Evolutionary conservation across 2,888 invertebrate species (phyloP), one percentile per base, ranked within the genome.

Genomic region (Blera fallax): DNA sequence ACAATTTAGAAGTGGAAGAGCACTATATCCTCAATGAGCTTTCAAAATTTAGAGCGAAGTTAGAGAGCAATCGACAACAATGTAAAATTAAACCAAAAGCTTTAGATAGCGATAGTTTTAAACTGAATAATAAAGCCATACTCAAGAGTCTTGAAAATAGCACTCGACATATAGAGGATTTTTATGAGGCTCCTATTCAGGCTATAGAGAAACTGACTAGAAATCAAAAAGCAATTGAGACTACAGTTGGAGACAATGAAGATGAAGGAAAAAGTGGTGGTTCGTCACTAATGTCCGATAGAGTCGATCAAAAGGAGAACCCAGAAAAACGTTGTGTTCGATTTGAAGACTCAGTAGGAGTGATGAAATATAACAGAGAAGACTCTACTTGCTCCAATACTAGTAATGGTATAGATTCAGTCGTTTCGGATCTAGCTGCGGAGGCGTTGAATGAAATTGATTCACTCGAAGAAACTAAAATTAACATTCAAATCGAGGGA

Each of bases 11-110:
- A 8, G 90, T 92, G 14, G 92, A 92, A 56, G 88, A 91, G 32
- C 91, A 90, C 24, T 91, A 89, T 29, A 90, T 92, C 3, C 88
- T 89, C n/a, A 89, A 91, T 87, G 90, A 92, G 74, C 78, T 92
- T 52, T 88, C 89, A 3, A 91, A 91, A 87, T 91, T 92, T 40
- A 91, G 91, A n/a, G 88, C 88, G 58, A 90, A 91, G 69, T 58
- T 92, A 65, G 89, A 89, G 62, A 89, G 89, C 11, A 89, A 89
- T 34, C 88, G 89, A 14, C 83, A 88, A 67, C 82, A 87, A 3
- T 88, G 67, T 54, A 87, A 58, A 37, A 52, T 88, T 5, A 87
- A 81, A 24, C 40, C 74, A 14, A 87, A 78, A 14, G 45, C 67
- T 16, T 43, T 87, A 3, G 32, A 87, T 48, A 88, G 88, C 10